phyloP scores from a whole-genome alignment of 2,113 vertebrate genomes.

The Echinops telfairi region DNA sequence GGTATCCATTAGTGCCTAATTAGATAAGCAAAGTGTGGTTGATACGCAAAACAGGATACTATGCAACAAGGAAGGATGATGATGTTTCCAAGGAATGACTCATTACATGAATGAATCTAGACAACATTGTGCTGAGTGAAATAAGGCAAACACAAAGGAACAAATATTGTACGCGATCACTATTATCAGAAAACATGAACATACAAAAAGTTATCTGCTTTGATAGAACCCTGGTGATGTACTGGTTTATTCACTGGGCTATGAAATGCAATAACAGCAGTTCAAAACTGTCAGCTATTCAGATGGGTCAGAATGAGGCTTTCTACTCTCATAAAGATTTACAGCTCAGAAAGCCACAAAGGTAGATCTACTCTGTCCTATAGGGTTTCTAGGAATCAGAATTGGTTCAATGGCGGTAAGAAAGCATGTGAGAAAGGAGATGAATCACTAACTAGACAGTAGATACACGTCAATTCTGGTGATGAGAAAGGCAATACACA shows the following conservation, averaged over 20 bases:
- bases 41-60: neutral
- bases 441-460: neutral
- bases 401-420: too few relatives aligned
- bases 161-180: neutral
- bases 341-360: too few relatives aligned
- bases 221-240: too few relatives aligned
- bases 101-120: neutral
- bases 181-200: neutral
- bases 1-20: neutral
- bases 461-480: neutral
- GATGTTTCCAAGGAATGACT: neutral
- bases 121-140: neutral
- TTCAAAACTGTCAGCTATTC: too few relatives aligned
- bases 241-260: too few relatives aligned
- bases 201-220: neutral
- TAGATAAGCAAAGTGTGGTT: neutral
- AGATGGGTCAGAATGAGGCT: too few relatives aligned
- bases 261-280: too few relatives aligned
- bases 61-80: neutral
- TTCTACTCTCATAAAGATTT: too few relatives aligned
- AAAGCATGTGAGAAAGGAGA: neutral
- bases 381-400: neutral
- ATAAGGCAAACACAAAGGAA: neutral
- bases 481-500: too few relatives aligned
- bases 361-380: too few relatives aligned